A percentile compares a stretch with the other conserved stretches of the same genome.
Conservation (phyloP, 2,797 vertebrate genomes). For the Syngnathus acus region DNA sequence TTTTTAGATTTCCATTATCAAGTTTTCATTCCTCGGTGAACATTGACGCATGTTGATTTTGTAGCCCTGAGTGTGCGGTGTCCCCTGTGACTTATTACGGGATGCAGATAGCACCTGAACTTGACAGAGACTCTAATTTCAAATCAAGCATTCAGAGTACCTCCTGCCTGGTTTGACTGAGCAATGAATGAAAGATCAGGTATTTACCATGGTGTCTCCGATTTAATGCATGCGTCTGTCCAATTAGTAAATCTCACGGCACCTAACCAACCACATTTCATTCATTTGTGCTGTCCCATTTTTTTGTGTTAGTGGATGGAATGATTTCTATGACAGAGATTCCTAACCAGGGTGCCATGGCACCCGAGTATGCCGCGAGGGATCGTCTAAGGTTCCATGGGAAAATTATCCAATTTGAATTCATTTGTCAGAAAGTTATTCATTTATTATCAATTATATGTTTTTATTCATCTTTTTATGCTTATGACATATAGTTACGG, state of each 20-base stretch:
- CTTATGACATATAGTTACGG: no score
- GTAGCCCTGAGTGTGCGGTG: conserved; percentile 28
- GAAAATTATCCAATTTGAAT: not conserved
- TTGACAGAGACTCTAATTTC: conserved; percentile 62
- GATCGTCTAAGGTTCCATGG: not conserved
- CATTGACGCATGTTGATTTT: conserved; percentile 32
- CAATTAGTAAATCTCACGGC: conserved; percentile 59
- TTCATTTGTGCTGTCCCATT: conserved; percentile 34
- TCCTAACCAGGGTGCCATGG: not conserved
- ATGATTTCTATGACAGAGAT: not conserved
- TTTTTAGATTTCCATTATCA: conserved; percentile 40
- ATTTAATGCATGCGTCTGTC: conserved; percentile 61
- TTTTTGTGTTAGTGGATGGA: conserved; percentile 14
- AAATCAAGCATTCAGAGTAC: conserved; percentile 63
- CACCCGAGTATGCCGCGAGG: not conserved
- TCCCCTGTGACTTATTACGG: conserved; percentile 50
- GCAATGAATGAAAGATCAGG: conserved; percentile 55
- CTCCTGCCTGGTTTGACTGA: conserved; percentile 21
- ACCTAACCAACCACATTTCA: conserved; percentile 37
- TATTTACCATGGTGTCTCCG: conserved; percentile 61
- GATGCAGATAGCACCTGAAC: conserved; percentile 55
- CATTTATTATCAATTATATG: not conserved
- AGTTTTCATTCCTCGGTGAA: conserved; percentile 27
- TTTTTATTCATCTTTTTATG: no score
- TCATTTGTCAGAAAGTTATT: not conserved